Conservation (phyloP, 2,797 vertebrate species). For the Myotis vivesi region DNA sequence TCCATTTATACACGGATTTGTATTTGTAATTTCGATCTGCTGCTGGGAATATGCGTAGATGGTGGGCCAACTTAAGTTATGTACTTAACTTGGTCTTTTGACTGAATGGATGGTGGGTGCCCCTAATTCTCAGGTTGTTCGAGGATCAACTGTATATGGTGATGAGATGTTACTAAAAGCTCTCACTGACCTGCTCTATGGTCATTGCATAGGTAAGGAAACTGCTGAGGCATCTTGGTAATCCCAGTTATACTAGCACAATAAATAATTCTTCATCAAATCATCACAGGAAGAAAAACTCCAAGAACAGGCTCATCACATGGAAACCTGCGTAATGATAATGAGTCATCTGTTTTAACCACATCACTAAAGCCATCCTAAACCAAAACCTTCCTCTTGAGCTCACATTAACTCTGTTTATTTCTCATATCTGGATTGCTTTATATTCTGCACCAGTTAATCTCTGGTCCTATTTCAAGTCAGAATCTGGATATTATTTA, state of each 20-base stretch:
- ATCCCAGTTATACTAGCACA: slow-evolving; percentile 14
- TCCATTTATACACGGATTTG: neutral
- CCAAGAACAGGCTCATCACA: slow-evolving; percentile 72
- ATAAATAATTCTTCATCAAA: slow-evolving; percentile 73
- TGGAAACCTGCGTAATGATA: slow-evolving; percentile 67
- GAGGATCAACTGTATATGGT: neutral
- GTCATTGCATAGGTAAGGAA: neutral
- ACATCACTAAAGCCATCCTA: slow-evolving; percentile 68
- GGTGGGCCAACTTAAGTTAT: neutral
- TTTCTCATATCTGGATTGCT: slow-evolving; percentile 84
- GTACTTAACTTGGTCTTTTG: neutral
- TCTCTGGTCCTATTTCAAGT: slow-evolving; percentile 85
- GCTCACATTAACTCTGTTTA: slow-evolving; percentile 81
- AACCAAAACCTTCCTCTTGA: slow-evolving; percentile 72
- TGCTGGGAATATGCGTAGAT: neutral
- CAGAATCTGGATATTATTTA: slow-evolving; percentile 88
- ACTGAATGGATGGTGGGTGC: neutral
- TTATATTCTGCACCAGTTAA: slow-evolving; percentile 83
- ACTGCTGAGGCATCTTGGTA: neutral
- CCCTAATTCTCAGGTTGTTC: neutral
- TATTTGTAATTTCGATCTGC: neutral
- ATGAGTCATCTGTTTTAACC: slow-evolving; percentile 80
- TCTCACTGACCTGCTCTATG: neutral
- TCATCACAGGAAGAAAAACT: slow-evolving; percentile 55
- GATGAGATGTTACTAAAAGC: neutral